Evolutionary conservation across 2,113 vertebrate genomes (phyloP), one percentile per base, ranked within the genome.

Genomic region (Istiophorus platypterus): DNA sequence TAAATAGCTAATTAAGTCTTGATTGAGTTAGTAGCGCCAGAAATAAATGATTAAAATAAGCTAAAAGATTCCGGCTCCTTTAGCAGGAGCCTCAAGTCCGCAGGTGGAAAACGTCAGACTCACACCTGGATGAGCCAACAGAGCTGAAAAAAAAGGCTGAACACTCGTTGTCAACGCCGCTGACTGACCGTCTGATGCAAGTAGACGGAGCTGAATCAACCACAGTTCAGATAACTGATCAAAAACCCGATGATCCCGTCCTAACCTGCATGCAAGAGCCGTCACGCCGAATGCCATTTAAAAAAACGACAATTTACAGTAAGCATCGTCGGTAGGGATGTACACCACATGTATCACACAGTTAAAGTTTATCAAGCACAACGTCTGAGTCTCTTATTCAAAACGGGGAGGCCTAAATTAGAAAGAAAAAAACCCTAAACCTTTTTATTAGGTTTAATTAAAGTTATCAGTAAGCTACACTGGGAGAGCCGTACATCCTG

Each of bases 271-370:
- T 2, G 15, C 34, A 0, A 13, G 13, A 2, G 3, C 41, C 15
- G 29, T 34, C 29, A 26, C 2, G 7, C 27, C 42, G 27, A 39
- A 51, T 0, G 9, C 65, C 22, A 4, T 14, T 20, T 0, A 22
- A 7, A 49, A 54, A 54, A 52, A 61, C 13, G 0, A 10, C 4
- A 11, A 14, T 15, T 15, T 59, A 39, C 5, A 41, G 17, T 39
- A 11, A 12, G 4, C 2, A 4, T 0, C n/a, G 15, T 2, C 11
- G 4, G 14, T 2, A 39, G 14, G 2, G 4, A 17, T 5, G n/a
- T 6, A 4, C 0, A 20, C 5, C 3, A 0, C 0, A 17, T 27
- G 12, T 51, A 41, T 27, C 3, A 29, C 24, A 0, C n/a, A 14
- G 34, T 41, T 54, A 0, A 27, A 22, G 14, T 15, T 1, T 0